A percentile compares a stretch with the other conserved stretches of the same genome.
These are phyloP conservation scores for Poecile montanus DNA, from an alignment of 2,797 vertebrate genomes.

Conservation along the genomic window DNA sequence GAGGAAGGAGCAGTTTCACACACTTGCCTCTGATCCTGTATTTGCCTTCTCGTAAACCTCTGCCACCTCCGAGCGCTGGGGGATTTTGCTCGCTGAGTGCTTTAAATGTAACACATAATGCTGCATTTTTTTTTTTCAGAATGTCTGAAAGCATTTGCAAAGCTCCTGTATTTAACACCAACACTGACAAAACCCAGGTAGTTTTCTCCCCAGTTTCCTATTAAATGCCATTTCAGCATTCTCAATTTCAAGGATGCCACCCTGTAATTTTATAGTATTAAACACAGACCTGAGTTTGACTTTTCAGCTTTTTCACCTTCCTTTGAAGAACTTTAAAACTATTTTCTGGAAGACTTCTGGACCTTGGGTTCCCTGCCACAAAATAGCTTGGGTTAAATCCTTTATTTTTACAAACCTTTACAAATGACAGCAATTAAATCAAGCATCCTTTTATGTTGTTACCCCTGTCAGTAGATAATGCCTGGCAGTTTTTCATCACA, in stretches of 20 bases:
- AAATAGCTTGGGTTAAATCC: not conserved
- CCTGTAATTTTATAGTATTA: not conserved
- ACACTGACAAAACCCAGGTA: not conserved
- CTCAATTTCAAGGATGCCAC: not conserved
- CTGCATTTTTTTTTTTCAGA: not conserved
- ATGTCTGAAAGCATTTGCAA: not conserved
- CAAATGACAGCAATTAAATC: not conserved
- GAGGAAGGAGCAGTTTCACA: not conserved
- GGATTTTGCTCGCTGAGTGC: not conserved
- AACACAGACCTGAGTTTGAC: not conserved
- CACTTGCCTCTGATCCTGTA: not conserved
- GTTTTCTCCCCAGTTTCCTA: constrained; percentile 17
- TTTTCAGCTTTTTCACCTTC: constrained; percentile 10
- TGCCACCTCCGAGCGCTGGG: accelerated
- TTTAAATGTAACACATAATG: not conserved
- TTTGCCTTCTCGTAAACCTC: not conserved
- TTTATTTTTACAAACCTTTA: not conserved
- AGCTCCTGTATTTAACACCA: not conserved
- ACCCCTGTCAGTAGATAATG: not conserved
- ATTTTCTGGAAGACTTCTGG: not conserved
- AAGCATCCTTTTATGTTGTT: not conserved
- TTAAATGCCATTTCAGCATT: constrained; percentile 3
- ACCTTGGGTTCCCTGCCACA: not conserved
- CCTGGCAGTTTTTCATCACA: not conserved
- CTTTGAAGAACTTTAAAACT: not conserved